Base-by-base conservation (phyloP, 2,113 vertebrate genomes). In the Zeus faber region DNA sequence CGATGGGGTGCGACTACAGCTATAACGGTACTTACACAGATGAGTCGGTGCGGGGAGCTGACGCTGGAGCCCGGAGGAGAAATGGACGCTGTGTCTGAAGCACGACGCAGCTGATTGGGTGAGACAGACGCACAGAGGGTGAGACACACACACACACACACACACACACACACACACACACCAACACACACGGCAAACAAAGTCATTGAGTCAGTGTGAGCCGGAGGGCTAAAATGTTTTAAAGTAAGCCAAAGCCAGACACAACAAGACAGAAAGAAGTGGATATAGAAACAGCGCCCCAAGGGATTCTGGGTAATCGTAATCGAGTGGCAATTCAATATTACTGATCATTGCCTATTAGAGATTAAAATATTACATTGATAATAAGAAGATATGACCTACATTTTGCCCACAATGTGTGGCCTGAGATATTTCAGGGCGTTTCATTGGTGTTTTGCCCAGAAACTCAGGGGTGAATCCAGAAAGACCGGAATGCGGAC, bases 41-140 rank as follows among this genome's bases (percentile, higher is more conserved):
- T 92, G 67, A 97, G 92, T 0, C 93, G 88, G 76, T 92, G 96
- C 0, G 95, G 96, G 22, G 96, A 98, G 44, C 95, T 93, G 0
- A 95, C 92, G 73, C 95, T 98, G 76, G 95, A 98, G 56, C 93
- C 94, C 0, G 95, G 92, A 1, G 96, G 91, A 0, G 95, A 97
- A 67, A 95, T 91, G 73, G 95, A 98, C 2, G 92, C 93, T 6
- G 80, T 80, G 85, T 98, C 96, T 3, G 96, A 98, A 0, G 93
- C 91, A 16, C 94, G 92, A 61, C 96, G 93, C 68, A 96, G 91
- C 95, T 98, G 90, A 86, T 80, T 59, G 65, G 46, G 54, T 8
- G 2, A 72, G 27, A 46, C 22, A 58, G n/a, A 58, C 27, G 44
- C 23, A 54, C 49, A 53, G 41, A n/a, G n/a, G n/a, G n/a, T n/a